A percentile compares a stretch with the other conserved stretches of the same genome.
phyloP scores from a whole-genome alignment of 2,113 vertebrate species.

The Podarcis muralis region DNA sequence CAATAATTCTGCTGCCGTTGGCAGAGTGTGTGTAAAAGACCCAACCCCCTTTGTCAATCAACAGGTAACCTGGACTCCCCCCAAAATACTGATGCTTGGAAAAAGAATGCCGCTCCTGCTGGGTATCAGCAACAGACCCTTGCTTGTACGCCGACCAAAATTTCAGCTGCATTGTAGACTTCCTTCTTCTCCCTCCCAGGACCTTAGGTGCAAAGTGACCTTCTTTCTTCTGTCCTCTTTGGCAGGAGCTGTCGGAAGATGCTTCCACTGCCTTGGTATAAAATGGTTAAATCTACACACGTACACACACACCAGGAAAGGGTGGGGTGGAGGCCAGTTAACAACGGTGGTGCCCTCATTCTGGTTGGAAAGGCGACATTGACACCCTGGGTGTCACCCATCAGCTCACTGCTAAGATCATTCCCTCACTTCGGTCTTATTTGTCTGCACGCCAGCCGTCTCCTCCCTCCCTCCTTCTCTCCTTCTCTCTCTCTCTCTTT shows the following conservation, averaged over 20 bases:
- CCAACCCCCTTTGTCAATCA: not conserved
- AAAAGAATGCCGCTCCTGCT: not conserved
- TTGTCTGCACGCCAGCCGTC: constrained; percentile 1
- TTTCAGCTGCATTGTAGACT: not conserved
- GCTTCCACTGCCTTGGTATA: not conserved
- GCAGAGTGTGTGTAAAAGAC: not conserved
- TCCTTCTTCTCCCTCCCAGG: not conserved
- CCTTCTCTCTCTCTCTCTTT: not conserved
- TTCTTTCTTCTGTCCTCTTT: not conserved
- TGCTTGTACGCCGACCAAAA: not conserved
- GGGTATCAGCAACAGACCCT: not conserved
- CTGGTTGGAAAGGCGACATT: not conserved
- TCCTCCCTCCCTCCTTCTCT: constrained; percentile 25
- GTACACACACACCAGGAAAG: not conserved
- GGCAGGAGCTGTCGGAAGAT: not conserved
- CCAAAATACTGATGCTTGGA: too few relatives aligned
- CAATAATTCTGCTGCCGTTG: not conserved
- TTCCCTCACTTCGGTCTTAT: constrained; percentile 17
- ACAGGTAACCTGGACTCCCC: not conserved
- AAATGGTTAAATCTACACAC: constrained; percentile 22
- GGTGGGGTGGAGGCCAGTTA: not conserved
- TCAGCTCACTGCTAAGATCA: constrained; percentile 9
- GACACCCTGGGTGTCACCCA: constrained; percentile 7
- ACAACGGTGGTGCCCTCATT: not conserved
- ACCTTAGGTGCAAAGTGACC: too few relatives aligned